Conservation (phyloP, 2,888 invertebrate genomes). For the Melieria picta region DNA sequence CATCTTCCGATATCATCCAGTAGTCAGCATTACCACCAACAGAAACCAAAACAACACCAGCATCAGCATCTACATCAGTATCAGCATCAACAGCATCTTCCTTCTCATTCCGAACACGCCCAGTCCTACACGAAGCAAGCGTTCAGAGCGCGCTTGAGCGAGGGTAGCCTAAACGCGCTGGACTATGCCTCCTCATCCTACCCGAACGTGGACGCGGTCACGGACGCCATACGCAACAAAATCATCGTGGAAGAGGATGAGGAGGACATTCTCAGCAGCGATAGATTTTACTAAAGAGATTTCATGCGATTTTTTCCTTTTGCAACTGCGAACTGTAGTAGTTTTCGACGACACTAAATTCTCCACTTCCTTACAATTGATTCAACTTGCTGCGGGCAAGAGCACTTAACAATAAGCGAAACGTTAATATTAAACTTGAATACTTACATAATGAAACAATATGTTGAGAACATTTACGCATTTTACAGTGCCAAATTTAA, state of each 20-base stretch:
- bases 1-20: not conserved
- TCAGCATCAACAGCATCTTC: constrained; percentile 27
- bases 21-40: constrained; percentile 40
- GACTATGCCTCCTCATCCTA: constrained; percentile 52
- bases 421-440: constrained; percentile 24
- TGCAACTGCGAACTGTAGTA: not conserved
- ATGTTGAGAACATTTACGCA: constrained; percentile 35
- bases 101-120: constrained; percentile 29
- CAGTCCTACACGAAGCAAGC: constrained; percentile 27
- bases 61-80: constrained; percentile 28
- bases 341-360: constrained; percentile 31
- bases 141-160: constrained; percentile 33
- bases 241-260: constrained; percentile 60
- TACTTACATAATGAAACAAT: constrained; percentile 13
- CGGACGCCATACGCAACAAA: constrained; percentile 60
- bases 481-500: constrained; percentile 46
- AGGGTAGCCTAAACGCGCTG: constrained; percentile 10
- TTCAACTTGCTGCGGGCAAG: constrained; percentile 16
- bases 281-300: constrained; percentile 66
- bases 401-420: not conserved
- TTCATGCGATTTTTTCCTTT: constrained; percentile 47
- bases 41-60: constrained; percentile 30
- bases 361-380: constrained; percentile 34
- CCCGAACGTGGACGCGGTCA: constrained; percentile 53
- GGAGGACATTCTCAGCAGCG: constrained; percentile 61